Conservation (phyloP, 2,888 invertebrate species). For the Ectemnius continuus region DNA sequence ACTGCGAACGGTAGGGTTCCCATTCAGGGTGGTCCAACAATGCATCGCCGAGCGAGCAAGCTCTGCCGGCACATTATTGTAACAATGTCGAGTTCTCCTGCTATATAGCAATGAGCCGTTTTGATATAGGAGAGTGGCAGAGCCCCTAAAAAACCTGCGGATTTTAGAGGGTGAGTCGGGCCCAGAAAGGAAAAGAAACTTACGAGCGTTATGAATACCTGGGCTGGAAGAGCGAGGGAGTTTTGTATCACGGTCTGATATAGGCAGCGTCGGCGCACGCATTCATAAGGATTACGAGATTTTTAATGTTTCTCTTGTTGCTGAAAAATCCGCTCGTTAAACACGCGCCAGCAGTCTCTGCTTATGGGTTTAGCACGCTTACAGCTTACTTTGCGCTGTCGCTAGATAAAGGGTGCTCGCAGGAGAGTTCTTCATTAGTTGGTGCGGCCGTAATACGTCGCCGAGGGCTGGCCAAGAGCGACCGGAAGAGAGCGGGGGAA, state of each 20-base stretch:
- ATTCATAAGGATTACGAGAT: conserved; percentile 48
- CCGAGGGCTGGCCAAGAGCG: conserved; percentile 14
- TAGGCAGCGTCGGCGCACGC: conserved; percentile 16
- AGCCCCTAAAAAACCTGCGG: conserved; percentile 44
- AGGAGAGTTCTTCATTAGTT: conserved; percentile 46
- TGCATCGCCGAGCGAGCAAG: conserved; percentile 32
- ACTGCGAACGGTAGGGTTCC: conserved; percentile 11
- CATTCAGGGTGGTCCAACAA: conserved; percentile 27
- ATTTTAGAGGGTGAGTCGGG: conserved; percentile 34
- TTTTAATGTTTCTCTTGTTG: conserved; percentile 37
- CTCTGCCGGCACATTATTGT: conserved; percentile 45
- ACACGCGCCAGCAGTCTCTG: neutral
- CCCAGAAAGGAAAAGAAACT: conserved; percentile 45
- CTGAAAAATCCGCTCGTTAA: conserved; percentile 33
- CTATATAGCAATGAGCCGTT: conserved; percentile 54
- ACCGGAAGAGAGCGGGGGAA: conserved; percentile 10
- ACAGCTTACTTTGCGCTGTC: neutral
- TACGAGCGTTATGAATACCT: conserved; percentile 47
- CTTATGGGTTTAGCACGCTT: conserved; percentile 10
- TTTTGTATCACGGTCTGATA: conserved; percentile 41
- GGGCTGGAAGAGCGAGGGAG: conserved; percentile 14
- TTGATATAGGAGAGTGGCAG: conserved; percentile 48
- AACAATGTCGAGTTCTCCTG: conserved; percentile 46
- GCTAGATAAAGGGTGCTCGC: conserved; percentile 13
- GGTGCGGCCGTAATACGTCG: conserved; percentile 35